A percentile compares a stretch with the other conserved stretches of the same genome.
phyloP scores from a whole-genome alignment of 2,797 vertebrate species.

The Sitta carolinensis region DNA sequence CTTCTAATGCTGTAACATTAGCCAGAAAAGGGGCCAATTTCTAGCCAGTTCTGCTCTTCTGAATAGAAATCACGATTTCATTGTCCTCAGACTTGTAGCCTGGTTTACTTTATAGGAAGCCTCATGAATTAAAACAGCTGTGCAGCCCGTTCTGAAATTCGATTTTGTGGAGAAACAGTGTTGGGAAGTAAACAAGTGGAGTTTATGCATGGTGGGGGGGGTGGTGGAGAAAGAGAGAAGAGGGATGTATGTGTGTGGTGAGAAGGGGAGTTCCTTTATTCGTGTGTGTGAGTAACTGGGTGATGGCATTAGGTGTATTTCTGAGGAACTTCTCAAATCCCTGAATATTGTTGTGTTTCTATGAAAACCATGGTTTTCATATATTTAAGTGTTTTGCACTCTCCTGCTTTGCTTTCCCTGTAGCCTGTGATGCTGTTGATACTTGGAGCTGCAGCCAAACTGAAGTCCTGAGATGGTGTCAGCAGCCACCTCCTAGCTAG shows the following conservation, averaged over 20 bases:
- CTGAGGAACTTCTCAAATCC: not conserved
- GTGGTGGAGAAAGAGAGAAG: not conserved
- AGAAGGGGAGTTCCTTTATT: not conserved
- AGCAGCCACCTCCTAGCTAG: not conserved
- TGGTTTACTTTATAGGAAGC: constrained; percentile 45
- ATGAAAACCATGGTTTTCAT: not conserved
- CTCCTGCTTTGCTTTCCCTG: not conserved
- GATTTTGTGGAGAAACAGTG: not conserved
- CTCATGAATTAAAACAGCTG: constrained; percentile 55
- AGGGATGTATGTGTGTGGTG: not conserved
- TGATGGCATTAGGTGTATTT: not conserved
- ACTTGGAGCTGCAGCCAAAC: not conserved
- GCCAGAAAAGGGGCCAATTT: constrained; percentile 43
- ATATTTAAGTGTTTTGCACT: not conserved
- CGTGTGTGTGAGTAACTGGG: not conserved
- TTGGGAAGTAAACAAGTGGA: not conserved
- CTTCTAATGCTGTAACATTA: not conserved
- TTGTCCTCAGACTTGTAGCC: constrained; percentile 46
- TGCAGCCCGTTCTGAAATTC: not conserved
- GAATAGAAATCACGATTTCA: constrained; percentile 47
- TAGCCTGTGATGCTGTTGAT: not conserved
- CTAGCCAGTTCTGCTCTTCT: constrained; percentile 24
- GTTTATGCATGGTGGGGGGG: not conserved
- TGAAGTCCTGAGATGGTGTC: not conserved
- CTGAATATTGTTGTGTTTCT: not conserved